Percentiles rank a stretch among this genome's conserved stretches.
Conservation (phyloP, 2,113 vertebrate species). For the Nerophis ophidion region DNA sequence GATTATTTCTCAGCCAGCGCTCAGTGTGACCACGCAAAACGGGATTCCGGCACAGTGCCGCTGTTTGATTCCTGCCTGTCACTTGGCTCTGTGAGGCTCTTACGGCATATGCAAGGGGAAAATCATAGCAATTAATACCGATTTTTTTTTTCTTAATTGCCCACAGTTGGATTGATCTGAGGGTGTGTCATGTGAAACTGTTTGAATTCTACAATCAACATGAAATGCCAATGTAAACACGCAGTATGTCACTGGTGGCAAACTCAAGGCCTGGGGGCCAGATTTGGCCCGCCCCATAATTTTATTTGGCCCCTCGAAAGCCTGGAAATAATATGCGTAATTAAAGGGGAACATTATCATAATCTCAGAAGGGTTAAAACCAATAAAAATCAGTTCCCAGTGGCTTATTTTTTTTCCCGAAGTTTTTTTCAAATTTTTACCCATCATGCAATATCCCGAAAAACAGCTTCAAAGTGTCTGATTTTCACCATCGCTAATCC, state of each 20-base stretch:
- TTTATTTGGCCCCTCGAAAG: no score
- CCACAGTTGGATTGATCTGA: slow-evolving; percentile 22
- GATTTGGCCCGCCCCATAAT: no score
- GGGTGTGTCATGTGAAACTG: neutral
- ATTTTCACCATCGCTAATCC: no score
- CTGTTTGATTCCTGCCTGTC: slow-evolving; percentile 56
- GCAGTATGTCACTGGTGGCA: neutral
- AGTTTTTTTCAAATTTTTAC: no score
- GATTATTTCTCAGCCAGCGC: slow-evolving; percentile 57
- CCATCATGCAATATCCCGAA: no score
- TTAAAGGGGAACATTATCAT: no score
- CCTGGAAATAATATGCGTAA: no score
- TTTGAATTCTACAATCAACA: slow-evolving; percentile 34
- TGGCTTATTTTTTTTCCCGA: no score
- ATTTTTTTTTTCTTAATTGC: slow-evolving; percentile 29
- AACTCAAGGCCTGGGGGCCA: no score
- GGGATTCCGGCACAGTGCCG: slow-evolving; percentile 49
- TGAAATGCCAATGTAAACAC: slow-evolving; percentile 16
- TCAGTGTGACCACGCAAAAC: slow-evolving; percentile 23
- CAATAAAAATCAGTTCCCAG: no score
- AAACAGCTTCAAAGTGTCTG: no score
- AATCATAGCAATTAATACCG: slow-evolving; percentile 59
- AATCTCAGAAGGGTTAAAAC: no score
- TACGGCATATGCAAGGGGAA: slow-evolving; percentile 39
- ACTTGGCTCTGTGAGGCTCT: slow-evolving; percentile 48